Evolutionary conservation across 30 jellyfish, hydroid and myxozoan genomes (phyloP), one percentile per base, ranked within the genome.

Genomic region (Calvadosia cruxmelitensis): DNA sequence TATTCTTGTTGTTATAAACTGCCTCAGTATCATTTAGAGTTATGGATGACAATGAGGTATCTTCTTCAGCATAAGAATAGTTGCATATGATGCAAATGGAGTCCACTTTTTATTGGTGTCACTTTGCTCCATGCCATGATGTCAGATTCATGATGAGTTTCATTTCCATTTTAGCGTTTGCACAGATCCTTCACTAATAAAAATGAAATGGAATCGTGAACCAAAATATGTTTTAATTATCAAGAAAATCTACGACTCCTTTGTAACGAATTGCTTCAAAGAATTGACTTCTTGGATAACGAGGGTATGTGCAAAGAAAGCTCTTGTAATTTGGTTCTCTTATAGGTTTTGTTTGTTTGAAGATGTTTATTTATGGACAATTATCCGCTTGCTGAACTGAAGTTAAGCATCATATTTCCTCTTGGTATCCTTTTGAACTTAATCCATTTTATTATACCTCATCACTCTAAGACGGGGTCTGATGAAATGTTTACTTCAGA

Each of bases 151-250:
- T n/a, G n/a, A n/a, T n/a, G n/a, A n/a, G n/a, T n/a, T n/a, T n/a
- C n/a, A n/a, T n/a, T n/a, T n/a, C n/a, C n/a, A n/a, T 63, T 67
- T 2, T 34, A 87, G 97, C 31, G 84, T 72, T 36, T 31, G 76
- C 30, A 79, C 33, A 49, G 97, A 87, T 66, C 97, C 97, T 20
- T 52, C 89, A 65, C 27, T 64, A n/a, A 84, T 71, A 50, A 65
- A 53, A 3, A 63, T 89, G 30, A 87, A 76, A 63, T 89, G 98
- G 98, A 52, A 67, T 3, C 63, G 76, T 16, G 50, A 50, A n/a
- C 98, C 98, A 24, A 74, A 63, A 31, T 72, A 71, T 34, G 86
- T 89, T 5, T 68, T 89, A 0, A 53, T 89, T 52, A 82, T 89
- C 1, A 81, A 89, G 63, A 89, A 81, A 53, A 67, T 73, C 15